Evolutionary conservation across 2,797 vertebrate species (phyloP), one percentile per base, ranked within the genome.

Genomic region (Lutjanus campechanus): DNA sequence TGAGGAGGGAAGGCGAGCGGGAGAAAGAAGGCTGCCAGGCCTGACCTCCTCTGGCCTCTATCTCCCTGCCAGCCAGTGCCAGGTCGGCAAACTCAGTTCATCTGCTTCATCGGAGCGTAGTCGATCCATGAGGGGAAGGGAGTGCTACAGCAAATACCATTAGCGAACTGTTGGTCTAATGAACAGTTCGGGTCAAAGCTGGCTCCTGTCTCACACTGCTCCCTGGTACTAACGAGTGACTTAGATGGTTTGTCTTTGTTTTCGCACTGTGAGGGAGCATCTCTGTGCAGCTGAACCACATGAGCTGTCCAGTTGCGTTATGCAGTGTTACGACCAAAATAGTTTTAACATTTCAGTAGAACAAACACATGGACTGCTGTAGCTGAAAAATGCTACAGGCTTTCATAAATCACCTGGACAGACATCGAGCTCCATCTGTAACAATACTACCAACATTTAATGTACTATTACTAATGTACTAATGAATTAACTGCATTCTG

Each of bases 141-240:
- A 89, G 81, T 75, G 74, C 83, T 87, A 77, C 81, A 80, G 91
- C 89, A 93, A 93, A 94, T 90, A 95, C 89, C 89, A 94, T 95
- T 95, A 95, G 92, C 76, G 73, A 84, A 90, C 85, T 85, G 85
- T 85, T 89, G 87, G 88, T 89, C 83, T 94, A 93, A 94, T 84
- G 85, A 94, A 93, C 83, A 81, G 82, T 72, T 64, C 43, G 79
- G 89, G 87, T 93, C 88, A 93, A 73, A 88, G 88, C 79, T 73
- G 60, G 86, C 83, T 81, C 82, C 71, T 15, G 77, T 74, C 76
- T 89, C 84, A 84, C 82, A 77, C 84, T 69, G 85, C 66, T 89
- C 82, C 66, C 69, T 76, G 81, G 19, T 76, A 81, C 81, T 85
- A 93, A 91, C 71, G 22, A 90, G 79, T 81, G 83, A 91, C 83